Base-by-base conservation (phyloP, 1,140 invertebrate species). In the Calycopis cecrops region DNA sequence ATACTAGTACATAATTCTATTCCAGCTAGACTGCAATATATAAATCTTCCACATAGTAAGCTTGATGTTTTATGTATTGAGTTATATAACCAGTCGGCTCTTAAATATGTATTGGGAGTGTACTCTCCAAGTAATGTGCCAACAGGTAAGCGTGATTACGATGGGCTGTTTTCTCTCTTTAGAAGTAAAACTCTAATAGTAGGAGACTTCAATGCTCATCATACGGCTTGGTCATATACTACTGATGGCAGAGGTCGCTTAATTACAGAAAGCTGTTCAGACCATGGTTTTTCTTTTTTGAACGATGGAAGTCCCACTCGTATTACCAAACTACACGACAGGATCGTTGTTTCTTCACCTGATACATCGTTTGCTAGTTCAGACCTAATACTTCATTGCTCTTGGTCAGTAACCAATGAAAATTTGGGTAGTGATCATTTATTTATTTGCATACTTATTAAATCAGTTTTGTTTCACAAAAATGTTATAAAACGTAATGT, bases 361-460 rank as follows among this genome's bases (percentile, higher is more conserved):
- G 42, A 47, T 16, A 47, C 16, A 8, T 47, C 42, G 2, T 47
- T 47, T 47, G 42, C 14, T 3, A 47, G 42, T 12, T 47, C 42
- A n/a, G 42, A 47, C 10, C 42, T 47, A 18, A 14, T 18, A 7
- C 42, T 47, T 47, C 12, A n/a, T 12, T 47, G 42, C 42, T 47
- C 42, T 10, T 47, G 42, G 42, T 47, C 42, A 14, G 38, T 42
- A n/a, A 42, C 38, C n/a, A 42, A 42, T 42, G 38, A 42, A 8
- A 42, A 42, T 42, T 42, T 47, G 3, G 12, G 42, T 47, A 47
- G 12, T 47, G 42, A 47, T 47, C 42, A 47, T 16, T 47, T 47
- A 16, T 3, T 47, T 16, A 47, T 47, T 6, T 47, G 9, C 16
- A 47, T 47, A n/a, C 9, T 17, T 47, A 18, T 47, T 47, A 18